Evolutionary conservation across 1,140 invertebrate species (phyloP).

Genomic region (Calycopis cecrops): DNA sequence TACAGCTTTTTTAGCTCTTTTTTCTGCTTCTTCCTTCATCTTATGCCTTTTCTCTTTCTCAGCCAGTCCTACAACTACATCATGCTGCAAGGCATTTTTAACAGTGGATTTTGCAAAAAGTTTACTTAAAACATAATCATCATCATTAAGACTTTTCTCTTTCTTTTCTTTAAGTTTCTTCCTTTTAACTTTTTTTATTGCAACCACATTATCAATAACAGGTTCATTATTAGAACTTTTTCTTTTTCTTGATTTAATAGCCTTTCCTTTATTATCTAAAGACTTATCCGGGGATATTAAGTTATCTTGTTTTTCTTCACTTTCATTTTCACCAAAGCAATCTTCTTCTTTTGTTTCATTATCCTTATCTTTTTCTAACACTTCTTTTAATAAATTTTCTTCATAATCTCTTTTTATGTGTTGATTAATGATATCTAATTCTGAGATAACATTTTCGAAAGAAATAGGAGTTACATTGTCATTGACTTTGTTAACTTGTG

Average conservation of each 20-base stretch:
- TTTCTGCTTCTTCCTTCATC: constrained; percentile 73
- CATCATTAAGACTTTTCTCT: constrained; percentile 56
- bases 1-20: constrained; percentile 70
- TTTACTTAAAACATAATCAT: constrained; percentile 77
- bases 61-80: constrained; percentile 72
- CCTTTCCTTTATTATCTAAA: constrained; percentile 16
- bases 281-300: constrained; percentile 4
- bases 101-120: constrained; percentile 76
- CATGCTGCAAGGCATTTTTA: constrained; percentile 76
- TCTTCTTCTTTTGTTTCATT: constrained; percentile 16
- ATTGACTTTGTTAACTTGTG: constrained; percentile 69
- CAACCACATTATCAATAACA: constrained; percentile 52
- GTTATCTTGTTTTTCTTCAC: constrained; percentile 6
- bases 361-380: constrained; percentile 50
- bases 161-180: constrained; percentile 47
- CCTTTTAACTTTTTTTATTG: constrained; percentile 53
- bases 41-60: constrained; percentile 65
- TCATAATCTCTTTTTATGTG: constrained; percentile 66
- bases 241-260: constrained; percentile 39
- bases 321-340: constrained; percentile 16
- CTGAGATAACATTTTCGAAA: constrained; percentile 74
- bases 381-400: constrained; percentile 61
- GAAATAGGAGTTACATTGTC: constrained; percentile 70
- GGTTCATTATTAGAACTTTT: constrained; percentile 34
- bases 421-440: constrained; percentile 73